Evolutionary conservation across 2,113 vertebrate genomes (phyloP), one percentile per base, ranked within the genome.

Genomic region (Oceanites oceanicus): DNA sequence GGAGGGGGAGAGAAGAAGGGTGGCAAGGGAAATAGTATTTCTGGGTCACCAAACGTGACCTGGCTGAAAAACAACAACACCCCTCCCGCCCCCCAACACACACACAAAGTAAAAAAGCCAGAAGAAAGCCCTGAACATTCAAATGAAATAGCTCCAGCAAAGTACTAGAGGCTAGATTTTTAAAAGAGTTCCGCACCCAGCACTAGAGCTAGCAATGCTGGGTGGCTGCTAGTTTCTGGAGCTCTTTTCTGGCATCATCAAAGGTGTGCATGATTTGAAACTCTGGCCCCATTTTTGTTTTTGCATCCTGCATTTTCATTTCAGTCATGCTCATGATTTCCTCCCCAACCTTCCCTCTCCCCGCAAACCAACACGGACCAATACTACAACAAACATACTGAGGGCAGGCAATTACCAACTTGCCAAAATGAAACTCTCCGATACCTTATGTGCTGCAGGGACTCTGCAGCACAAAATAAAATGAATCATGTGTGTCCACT

Each of bases 401-500:
- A 78, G 74, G 68, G 55, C 50, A 83, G 74, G 61, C 71, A 32
- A 86, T 73, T 86, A 66, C 91, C 66, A 70, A 7, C 38, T 10
- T 52, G 67, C 79, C 62, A 55, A 49, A 47, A 76, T 16, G 86
- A 34, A 92, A 36, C 65, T 70, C 92, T 14, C 38, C 2, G 83
- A 34, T 65, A 47, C 49, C 79, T 59, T 0, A 6, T n/a, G 55
- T 6, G 82, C 93, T 79, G 93, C 74, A 45, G 85, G 81, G 91
- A 89, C 91, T 85, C 68, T 58, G 72, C 87, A 80, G 96, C 91
- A 86, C 88, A 42, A 53, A 85, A 63, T 7, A 38, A 76, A 80
- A 73, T 90, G 92, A 94, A 72, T 88, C 92, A 77, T 61, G 86
- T 90, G 92, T 71, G 92, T 89, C 92, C 88, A n/a, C 27, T 26